phyloP scores from a whole-genome alignment of 2,888 invertebrate genomes.

The Horisme vitalbata region DNA sequence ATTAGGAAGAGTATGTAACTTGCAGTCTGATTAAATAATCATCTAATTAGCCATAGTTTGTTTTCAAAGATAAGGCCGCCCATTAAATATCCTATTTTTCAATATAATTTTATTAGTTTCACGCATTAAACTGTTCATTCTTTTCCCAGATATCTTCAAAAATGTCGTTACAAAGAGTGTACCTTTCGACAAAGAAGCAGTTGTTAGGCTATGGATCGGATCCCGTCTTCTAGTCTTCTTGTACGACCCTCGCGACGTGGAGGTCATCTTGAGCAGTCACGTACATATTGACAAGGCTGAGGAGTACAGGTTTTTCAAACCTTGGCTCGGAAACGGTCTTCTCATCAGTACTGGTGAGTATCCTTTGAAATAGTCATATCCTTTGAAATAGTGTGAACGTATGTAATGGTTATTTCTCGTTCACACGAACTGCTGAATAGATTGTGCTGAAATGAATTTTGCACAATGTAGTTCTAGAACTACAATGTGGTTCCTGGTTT shows the following conservation, averaged over 20 bases:
- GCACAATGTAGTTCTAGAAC: too few species aligned
- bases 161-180: slow-evolving; percentile 80
- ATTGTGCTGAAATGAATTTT: too few species aligned
- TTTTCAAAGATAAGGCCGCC: too few species aligned
- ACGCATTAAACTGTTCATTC: neutral
- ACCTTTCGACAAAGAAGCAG: slow-evolving; percentile 77
- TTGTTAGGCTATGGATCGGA: slow-evolving; percentile 89
- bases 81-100: too few species aligned
- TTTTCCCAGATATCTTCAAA: slow-evolving; percentile 85
- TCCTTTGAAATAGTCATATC: neutral
- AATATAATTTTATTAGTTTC: too few species aligned
- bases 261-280: slow-evolving; percentile 90
- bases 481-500: too few species aligned
- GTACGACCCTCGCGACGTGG: slow-evolving; percentile 89
- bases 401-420: too few species aligned
- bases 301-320: slow-evolving; percentile 91
- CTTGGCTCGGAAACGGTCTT: slow-evolving; percentile 92
- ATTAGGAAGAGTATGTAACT: too few species aligned
- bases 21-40: too few species aligned
- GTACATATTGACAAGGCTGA: slow-evolving; percentile 91
- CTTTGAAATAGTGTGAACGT: too few species aligned
- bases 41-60: too few species aligned
- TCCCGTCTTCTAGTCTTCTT: slow-evolving; percentile 89
- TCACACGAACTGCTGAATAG: too few species aligned
- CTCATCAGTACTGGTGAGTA: slow-evolving; percentile 89